These are phyloP conservation scores for Ditylenchus dipsaci DNA, from an alignment of 1,140 invertebrate genomes.

Conservation along the genomic window DNA sequence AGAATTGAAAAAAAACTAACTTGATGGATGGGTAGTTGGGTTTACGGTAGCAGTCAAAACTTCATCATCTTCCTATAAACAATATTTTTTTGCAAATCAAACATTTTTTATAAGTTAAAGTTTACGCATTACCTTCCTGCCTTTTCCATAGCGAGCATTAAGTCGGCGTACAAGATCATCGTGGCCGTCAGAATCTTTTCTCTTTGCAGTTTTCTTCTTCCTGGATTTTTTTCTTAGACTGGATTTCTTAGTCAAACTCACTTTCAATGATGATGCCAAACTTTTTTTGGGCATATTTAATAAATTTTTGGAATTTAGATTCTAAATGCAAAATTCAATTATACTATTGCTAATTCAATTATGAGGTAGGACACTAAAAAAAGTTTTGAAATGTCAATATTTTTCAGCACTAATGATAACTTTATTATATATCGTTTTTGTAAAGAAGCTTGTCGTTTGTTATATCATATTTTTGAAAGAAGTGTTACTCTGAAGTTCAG, in stretches of 20 bases:
- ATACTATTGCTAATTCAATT: too few species aligned
- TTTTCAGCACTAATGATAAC: too few species aligned
- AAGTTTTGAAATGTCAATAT: too few species aligned
- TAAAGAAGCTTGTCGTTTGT: too few species aligned
- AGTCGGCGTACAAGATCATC: not conserved
- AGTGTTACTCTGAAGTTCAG: too few species aligned
- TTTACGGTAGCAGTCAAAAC: not conserved
- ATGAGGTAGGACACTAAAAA: too few species aligned
- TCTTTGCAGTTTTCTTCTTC: not conserved
- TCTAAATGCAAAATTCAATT: too few species aligned
- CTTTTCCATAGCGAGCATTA: slow-evolving; percentile 9
- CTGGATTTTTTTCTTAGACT: not conserved
- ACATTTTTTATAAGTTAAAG: not conserved
- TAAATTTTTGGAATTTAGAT: not conserved
- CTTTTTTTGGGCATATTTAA: not conserved
- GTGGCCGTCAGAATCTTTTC: not conserved
- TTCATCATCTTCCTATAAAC: not conserved
- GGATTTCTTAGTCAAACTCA: not conserved
- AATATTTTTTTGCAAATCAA: not conserved
- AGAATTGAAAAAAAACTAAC: too few species aligned
- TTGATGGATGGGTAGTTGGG: not conserved
- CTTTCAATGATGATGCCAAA: too few species aligned
- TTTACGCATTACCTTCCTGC: slow-evolving; percentile 8
- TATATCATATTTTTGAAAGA: too few species aligned
- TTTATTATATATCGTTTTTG: too few species aligned